A percentile compares a stretch with the other conserved stretches of the same genome.
phyloP scores from a whole-genome alignment of 2,888 invertebrate genomes.

The Alviniconcha strummeri region DNA sequence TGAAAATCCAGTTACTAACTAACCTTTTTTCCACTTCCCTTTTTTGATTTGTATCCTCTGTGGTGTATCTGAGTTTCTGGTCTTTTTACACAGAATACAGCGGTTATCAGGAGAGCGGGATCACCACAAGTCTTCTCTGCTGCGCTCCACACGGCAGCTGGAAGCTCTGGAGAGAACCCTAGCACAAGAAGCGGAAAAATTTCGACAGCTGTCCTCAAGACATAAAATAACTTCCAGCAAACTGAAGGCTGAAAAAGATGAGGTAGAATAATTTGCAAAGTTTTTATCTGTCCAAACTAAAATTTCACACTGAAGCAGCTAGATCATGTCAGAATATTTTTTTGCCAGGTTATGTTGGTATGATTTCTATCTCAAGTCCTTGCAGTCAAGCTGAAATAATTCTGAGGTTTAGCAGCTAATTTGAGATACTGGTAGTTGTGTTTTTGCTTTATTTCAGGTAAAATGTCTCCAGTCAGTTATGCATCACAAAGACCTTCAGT shows the following conservation, averaged over 20 bases:
- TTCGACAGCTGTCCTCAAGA: slow-evolving; percentile 61
- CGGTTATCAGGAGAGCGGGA: slow-evolving; percentile 57
- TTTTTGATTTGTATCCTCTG: too few species aligned
- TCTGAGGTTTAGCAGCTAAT: too few species aligned
- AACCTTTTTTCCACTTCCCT: too few species aligned
- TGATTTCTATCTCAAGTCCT: too few species aligned
- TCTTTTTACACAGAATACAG: slow-evolving; percentile 51
- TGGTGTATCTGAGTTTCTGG: too few species aligned
- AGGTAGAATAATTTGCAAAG: slow-evolving; percentile 50
- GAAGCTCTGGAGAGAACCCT: slow-evolving; percentile 56
- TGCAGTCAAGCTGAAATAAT: too few species aligned
- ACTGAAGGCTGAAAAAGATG: slow-evolving; percentile 67
- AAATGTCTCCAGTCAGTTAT: slow-evolving; percentile 63
- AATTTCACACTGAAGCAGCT: too few species aligned
- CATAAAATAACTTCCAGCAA: slow-evolving; percentile 55
- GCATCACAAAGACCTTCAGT: slow-evolving; percentile 65
- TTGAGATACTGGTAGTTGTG: too few species aligned
- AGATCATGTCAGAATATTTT: too few species aligned
- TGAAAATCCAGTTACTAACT: too few species aligned
- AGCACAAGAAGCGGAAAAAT: slow-evolving; percentile 62
- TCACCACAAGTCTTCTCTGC: slow-evolving; percentile 55
- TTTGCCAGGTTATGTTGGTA: too few species aligned
- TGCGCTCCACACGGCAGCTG: slow-evolving; percentile 53
- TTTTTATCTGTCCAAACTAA: too few species aligned
- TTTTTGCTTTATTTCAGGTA: slow-evolving; percentile 49